Conservation (phyloP, 2,113 vertebrate genomes). For the Pomatorhinus ruficollis region DNA sequence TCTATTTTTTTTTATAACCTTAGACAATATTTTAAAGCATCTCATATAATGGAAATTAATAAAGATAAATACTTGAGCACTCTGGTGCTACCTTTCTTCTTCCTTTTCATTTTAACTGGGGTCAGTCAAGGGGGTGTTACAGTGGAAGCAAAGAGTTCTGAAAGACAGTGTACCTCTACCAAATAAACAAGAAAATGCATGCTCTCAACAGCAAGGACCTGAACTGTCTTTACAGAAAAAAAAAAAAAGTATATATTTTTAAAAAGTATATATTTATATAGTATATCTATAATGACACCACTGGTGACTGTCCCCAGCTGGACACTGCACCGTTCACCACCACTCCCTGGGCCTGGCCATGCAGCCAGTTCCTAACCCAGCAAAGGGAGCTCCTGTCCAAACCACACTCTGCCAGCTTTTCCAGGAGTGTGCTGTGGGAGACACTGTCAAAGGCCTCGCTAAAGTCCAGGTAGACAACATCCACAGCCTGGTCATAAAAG, state of each 20-base stretch:
- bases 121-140: not conserved
- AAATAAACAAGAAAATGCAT: not conserved
- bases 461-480: not conserved
- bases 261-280: too few species aligned
- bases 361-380: not conserved
- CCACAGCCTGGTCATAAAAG: not conserved
- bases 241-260: too few species aligned
- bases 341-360: not conserved
- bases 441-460: not conserved
- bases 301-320: not conserved
- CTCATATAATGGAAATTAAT: not conserved
- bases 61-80: not conserved
- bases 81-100: not conserved
- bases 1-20: not conserved
- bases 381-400: not conserved
- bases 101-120: not conserved
- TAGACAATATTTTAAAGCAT: not conserved
- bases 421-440: not conserved
- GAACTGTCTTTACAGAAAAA: not conserved
- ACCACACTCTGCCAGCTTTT: not conserved
- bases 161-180: not conserved
- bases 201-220: not conserved
- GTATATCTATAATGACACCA: not conserved
- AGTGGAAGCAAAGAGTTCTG: not conserved
- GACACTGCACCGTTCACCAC: rapidly evolving